Evolutionary conservation across 2,888 invertebrate species (phyloP).

Genomic region (Phania funesta): DNA sequence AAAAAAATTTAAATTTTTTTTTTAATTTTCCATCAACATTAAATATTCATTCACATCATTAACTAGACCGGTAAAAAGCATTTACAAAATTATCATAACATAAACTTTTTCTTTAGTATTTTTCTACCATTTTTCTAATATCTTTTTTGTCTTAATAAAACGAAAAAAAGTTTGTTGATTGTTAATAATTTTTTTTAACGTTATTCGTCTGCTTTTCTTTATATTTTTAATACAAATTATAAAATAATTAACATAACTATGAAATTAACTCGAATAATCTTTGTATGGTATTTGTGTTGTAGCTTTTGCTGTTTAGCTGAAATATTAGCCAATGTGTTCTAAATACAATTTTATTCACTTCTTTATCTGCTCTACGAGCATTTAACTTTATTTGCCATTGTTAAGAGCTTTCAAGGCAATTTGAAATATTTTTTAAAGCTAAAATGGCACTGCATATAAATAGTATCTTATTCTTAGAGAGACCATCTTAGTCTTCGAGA

Average conservation of each 20-base stretch:
- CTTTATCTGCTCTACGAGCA: slow-evolving; percentile 6
- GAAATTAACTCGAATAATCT: slow-evolving; percentile 18
- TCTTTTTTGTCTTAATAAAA: background rate
- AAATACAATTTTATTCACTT: slow-evolving; percentile 6
- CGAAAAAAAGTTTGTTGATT: slow-evolving; percentile 40
- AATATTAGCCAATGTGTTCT: slow-evolving; percentile 38
- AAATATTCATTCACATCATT: slow-evolving; percentile 54
- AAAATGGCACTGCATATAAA: slow-evolving; percentile 47
- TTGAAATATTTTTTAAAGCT: slow-evolving; percentile 7
- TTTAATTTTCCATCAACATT: background rate
- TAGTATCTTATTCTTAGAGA: slow-evolving; percentile 6
- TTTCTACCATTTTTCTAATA: slow-evolving; percentile 1
- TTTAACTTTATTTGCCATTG: slow-evolving; percentile 37
- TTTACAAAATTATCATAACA: slow-evolving; percentile 32
- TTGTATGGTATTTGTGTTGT: background rate
- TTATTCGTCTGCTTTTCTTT: slow-evolving; percentile 23
- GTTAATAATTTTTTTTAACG: slow-evolving; percentile 56
- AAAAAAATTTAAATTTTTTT: background rate
- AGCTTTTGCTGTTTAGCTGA: background rate
- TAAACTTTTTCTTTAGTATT: slow-evolving; percentile 39
- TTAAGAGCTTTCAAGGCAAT: slow-evolving; percentile 9
- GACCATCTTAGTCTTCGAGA: background rate
- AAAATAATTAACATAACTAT: slow-evolving; percentile 63
- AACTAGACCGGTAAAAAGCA: slow-evolving; percentile 66
- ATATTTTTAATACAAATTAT: slow-evolving; percentile 25